Conservation (phyloP, 2,888 invertebrate species). For the Andrena bucephala region DNA sequence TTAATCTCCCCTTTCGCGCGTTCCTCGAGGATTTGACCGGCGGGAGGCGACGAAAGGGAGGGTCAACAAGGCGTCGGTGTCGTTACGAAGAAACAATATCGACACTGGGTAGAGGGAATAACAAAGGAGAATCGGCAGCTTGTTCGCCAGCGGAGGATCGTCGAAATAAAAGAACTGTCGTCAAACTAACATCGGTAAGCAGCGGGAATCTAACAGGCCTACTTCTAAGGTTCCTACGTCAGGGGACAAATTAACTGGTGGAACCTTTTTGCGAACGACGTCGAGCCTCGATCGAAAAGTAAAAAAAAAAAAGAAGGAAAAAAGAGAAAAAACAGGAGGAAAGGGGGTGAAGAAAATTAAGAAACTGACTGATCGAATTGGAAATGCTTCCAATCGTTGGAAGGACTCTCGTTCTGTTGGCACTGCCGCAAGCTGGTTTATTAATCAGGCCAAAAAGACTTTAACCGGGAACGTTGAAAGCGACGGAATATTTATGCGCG, state of each 20-base stretch:
- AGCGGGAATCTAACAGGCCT: slow-evolving; percentile 32
- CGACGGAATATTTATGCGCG: not conserved
- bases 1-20: slow-evolving; percentile 46
- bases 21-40: slow-evolving; percentile 18
- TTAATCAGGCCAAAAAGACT: slow-evolving; percentile 43
- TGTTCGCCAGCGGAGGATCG: not conserved
- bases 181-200: slow-evolving; percentile 1
- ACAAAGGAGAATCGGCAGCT: slow-evolving; percentile 8
- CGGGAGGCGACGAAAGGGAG: slow-evolving; percentile 44
- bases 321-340: not conserved
- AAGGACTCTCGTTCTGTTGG: slow-evolving; percentile 45
- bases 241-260: slow-evolving; percentile 28
- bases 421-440: not conserved
- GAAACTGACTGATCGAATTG: slow-evolving; percentile 28
- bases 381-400: slow-evolving; percentile 40
- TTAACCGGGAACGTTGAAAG: not conserved
- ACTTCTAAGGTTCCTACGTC: slow-evolving; percentile 29
- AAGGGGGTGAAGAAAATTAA: not conserved
- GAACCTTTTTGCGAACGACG: slow-evolving; percentile 26
- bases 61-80: slow-evolving; percentile 46
- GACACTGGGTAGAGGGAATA: slow-evolving; percentile 28
- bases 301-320: slow-evolving; percentile 9
- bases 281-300: slow-evolving; percentile 20
- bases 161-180: not conserved
- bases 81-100: slow-evolving; percentile 50